These are phyloP conservation scores for Chloropsis hardwickii DNA, from an alignment of 2,113 vertebrate genomes.

Conservation along the genomic window DNA sequence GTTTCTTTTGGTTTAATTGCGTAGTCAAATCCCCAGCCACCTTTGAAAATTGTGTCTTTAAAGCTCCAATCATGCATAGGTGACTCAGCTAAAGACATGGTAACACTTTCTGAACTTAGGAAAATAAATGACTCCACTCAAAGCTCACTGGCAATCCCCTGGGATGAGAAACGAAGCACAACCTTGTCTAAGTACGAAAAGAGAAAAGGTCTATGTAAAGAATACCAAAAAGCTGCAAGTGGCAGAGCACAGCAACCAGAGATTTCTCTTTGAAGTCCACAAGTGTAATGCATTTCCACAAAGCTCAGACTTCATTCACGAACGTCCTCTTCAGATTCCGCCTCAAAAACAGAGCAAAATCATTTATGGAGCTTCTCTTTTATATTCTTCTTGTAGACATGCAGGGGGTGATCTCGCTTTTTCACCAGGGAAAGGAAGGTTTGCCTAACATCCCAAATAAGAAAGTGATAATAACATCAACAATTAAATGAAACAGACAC, in stretches of 20 bases:
- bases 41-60: not conserved
- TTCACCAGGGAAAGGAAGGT: not conserved
- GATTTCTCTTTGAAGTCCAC: not conserved
- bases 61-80: not conserved
- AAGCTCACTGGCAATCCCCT: not conserved
- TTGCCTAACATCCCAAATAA: not conserved
- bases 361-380: not conserved
- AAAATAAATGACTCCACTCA: not conserved
- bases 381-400: not conserved
- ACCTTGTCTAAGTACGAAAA: not conserved
- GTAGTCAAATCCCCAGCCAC: not conserved
- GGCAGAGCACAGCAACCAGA: not conserved
- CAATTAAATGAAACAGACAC: not conserved
- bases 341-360: not conserved
- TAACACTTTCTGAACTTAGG: not conserved
- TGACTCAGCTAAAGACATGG: not conserved
- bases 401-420: not conserved
- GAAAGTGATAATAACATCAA: not conserved
- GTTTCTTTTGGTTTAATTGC: not conserved
- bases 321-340: not conserved
- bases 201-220: not conserved
- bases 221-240: not conserved
- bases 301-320: not conserved
- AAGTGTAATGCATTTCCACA: not conserved
- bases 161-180: not conserved